Conservation (phyloP, 2,797 vertebrate species). For the Emys orbicularis region DNA sequence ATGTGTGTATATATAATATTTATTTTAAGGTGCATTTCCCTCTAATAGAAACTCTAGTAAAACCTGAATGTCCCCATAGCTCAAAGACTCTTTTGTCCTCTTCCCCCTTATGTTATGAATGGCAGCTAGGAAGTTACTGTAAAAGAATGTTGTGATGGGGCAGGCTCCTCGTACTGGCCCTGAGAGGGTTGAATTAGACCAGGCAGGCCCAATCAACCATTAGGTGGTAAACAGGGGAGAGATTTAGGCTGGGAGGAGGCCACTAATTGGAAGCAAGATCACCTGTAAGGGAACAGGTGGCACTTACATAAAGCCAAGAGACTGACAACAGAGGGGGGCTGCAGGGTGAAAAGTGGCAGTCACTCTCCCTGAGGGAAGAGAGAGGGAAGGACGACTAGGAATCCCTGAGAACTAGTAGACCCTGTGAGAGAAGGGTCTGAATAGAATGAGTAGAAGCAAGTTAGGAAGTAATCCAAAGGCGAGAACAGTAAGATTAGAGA, state of each 20-base stretch:
- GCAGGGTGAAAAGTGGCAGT: neutral
- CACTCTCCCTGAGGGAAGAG: neutral
- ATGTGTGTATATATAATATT: neutral
- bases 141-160: neutral
- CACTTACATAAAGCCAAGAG: neutral
- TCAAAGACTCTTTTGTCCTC: neutral
- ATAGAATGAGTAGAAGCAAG: neutral
- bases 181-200: neutral
- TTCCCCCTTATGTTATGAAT: constrained; percentile 30
- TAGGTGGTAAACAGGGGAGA: neutral
- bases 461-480: neutral
- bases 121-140: neutral
- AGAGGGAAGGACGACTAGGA: neutral
- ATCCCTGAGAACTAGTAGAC: neutral
- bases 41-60: constrained; percentile 27
- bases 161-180: neutral
- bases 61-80: constrained; percentile 18
- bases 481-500: neutral
- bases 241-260: neutral
- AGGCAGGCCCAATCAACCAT: neutral
- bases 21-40: constrained; percentile 9
- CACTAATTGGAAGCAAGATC: neutral
- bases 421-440: neutral
- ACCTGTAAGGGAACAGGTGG: neutral
- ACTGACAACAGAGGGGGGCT: too few relatives aligned